Evolutionary conservation across 2,113 vertebrate genomes (phyloP).

Genomic region (Poecilia latipinna): DNA sequence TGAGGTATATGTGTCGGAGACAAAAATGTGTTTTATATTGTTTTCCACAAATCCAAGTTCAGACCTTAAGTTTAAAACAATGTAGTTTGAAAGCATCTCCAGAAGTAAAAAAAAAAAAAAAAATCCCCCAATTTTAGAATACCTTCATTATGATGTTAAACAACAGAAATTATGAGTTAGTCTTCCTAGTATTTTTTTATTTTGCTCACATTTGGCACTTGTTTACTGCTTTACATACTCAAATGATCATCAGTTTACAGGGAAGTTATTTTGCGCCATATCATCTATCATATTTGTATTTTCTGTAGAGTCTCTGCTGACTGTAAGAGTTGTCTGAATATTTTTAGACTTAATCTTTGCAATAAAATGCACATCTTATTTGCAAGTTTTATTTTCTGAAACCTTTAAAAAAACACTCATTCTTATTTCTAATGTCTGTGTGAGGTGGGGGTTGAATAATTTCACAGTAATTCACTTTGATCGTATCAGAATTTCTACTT

Average conservation of each 20-base stretch:
- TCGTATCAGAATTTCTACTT: no score
- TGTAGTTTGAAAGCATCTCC: background rate
- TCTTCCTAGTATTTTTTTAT: no score
- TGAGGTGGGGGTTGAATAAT: no score
- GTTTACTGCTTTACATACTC: no score
- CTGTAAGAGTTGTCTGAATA: background rate
- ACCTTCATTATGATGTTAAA: background rate
- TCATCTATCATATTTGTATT: background rate
- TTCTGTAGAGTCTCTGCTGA: background rate
- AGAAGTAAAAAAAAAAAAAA: background rate
- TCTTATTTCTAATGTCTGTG: no score
- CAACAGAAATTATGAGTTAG: background rate
- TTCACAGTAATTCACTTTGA: no score
- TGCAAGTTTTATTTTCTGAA: no score
- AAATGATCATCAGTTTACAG: background rate
- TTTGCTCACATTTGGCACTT: no score
- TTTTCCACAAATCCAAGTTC: background rate
- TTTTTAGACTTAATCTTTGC: no score
- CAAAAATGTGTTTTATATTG: background rate
- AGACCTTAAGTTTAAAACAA: background rate
- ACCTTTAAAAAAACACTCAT: no score
- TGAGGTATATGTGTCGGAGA: constrained; percentile 45
- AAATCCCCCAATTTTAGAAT: background rate
- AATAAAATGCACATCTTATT: no score
- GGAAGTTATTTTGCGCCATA: background rate